phyloP scores from a whole-genome alignment of 2,113 vertebrate species.

The Chloroceryle aenea region DNA sequence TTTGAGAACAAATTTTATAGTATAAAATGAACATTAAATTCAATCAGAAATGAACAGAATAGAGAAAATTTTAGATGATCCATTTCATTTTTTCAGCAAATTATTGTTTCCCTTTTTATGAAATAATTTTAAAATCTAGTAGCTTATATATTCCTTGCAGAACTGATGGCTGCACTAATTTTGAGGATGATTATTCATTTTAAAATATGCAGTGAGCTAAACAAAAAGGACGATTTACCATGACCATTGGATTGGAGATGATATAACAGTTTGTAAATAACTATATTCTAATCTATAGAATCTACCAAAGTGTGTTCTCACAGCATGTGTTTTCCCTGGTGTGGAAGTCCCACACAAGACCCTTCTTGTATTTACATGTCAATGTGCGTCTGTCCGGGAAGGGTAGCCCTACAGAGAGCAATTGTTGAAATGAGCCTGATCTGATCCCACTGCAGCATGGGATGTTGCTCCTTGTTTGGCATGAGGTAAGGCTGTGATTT shows the following conservation, averaged over 20 bases:
- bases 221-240: background rate
- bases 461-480: background rate
- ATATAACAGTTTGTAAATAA: background rate
- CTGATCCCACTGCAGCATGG: background rate
- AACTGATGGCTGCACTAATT: background rate
- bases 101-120: background rate
- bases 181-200: background rate
- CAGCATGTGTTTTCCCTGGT: fast-evolving
- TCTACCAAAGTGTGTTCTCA: background rate
- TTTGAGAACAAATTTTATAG: background rate
- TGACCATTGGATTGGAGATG: background rate
- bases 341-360: background rate
- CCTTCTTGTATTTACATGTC: background rate
- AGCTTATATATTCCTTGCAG: background rate
- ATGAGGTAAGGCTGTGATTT: background rate
- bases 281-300: background rate
- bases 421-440: background rate
- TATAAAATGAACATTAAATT: background rate
- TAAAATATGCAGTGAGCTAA: background rate
- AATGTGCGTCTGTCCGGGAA: background rate
- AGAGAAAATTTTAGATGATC: background rate
- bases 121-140: background rate
- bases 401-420: background rate
- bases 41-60: background rate
- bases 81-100: background rate